Evolutionary conservation across 2,888 invertebrate genomes (phyloP).

Genomic region (Malthinus seriepunctatus): DNA sequence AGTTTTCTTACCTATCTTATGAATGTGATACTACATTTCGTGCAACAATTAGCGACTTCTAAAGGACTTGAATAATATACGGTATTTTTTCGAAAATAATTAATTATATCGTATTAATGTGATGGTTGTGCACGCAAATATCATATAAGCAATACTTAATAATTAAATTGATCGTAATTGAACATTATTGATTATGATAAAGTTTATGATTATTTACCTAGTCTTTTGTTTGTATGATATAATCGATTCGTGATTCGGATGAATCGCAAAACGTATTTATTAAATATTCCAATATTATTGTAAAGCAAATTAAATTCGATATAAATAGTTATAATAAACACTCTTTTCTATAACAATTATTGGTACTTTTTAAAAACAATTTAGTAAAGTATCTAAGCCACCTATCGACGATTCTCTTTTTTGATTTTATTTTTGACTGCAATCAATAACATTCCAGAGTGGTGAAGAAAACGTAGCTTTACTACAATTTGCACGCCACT

Average conservation of each 20-base stretch:
- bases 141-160: constrained; percentile 19
- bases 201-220: neutral
- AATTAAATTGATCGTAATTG: constrained; percentile 2
- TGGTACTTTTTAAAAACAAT: too few species aligned
- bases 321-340: too few species aligned
- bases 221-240: neutral
- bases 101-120: constrained; percentile 17
- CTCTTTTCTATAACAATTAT: too few species aligned
- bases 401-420: too few species aligned
- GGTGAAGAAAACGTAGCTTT: constrained; percentile 5
- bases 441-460: constrained; percentile 14
- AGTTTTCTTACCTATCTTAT: constrained; percentile 20
- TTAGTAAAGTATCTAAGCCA: too few species aligned
- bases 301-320: too few species aligned
- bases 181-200: neutral
- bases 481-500: constrained; percentile 20
- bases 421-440: too few species aligned
- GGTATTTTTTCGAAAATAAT: too few species aligned
- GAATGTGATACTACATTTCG: constrained; percentile 32
- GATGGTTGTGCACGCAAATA: constrained; percentile 21
- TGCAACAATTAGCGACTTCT: constrained; percentile 7
- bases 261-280: too few species aligned
- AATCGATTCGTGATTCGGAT: too few species aligned
- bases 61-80: neutral
- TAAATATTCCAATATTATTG: too few species aligned